Percentiles rank a stretch among this genome's conserved stretches.
phyloP scores from a whole-genome alignment of 2,797 vertebrate species.

The Triplophysa bombifrons region DNA sequence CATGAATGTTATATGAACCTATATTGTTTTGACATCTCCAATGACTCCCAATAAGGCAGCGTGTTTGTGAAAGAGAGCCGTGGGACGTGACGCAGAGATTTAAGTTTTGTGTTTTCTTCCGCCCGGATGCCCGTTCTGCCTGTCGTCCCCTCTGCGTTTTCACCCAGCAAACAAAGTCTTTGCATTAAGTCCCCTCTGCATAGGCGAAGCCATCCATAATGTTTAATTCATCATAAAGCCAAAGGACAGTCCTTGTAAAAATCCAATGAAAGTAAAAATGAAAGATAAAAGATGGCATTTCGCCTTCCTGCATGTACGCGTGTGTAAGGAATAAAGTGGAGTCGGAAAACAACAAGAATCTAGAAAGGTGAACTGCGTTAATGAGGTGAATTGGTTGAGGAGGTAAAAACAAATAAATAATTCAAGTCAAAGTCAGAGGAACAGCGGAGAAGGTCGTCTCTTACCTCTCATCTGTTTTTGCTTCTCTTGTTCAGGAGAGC shows the following conservation, averaged over 20 bases:
- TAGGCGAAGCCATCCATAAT: slow-evolving; percentile 65
- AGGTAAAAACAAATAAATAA: slow-evolving; percentile 59
- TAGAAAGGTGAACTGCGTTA: slow-evolving; percentile 56
- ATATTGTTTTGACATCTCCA: slow-evolving; percentile 38
- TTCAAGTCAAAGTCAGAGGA: slow-evolving; percentile 62
- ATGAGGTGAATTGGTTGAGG: slow-evolving; percentile 50
- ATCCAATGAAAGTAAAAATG: slow-evolving; percentile 30
- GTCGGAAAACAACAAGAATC: slow-evolving; percentile 41
- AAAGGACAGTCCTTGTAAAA: slow-evolving; percentile 52
- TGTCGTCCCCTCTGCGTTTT: slow-evolving; percentile 16
- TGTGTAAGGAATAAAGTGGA: not conserved
- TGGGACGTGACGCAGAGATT: slow-evolving; percentile 60
- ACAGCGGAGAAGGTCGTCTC: slow-evolving; percentile 60
- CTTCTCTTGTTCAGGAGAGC: slow-evolving; percentile 41
- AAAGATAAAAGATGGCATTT: slow-evolving; percentile 57
- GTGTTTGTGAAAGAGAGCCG: slow-evolving; percentile 43
- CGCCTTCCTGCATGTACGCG: slow-evolving; percentile 9
- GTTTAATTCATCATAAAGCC: slow-evolving; percentile 71
- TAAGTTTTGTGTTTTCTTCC: slow-evolving; percentile 47
- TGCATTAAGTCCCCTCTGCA: slow-evolving; percentile 59
- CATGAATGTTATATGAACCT: slow-evolving; percentile 27
- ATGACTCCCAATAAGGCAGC: slow-evolving; percentile 21
- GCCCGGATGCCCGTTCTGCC: slow-evolving; percentile 43
- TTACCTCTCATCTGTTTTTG: slow-evolving; percentile 58
- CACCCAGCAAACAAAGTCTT: slow-evolving; percentile 47